Conservation (phyloP, 2,888 invertebrate species). For the Melanostoma mellinum region DNA sequence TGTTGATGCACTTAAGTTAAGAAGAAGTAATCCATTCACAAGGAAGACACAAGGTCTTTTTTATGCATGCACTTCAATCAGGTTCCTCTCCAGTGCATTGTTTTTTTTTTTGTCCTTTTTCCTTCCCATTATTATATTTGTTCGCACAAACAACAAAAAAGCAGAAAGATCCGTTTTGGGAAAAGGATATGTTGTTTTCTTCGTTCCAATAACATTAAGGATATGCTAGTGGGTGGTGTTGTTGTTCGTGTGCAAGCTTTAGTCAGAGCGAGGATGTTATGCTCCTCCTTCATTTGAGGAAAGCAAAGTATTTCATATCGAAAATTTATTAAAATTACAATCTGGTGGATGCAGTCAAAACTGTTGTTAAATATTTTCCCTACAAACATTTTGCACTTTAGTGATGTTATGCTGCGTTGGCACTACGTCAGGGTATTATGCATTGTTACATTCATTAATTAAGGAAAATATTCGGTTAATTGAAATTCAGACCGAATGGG, state of each 20-base stretch:
- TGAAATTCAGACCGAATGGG: slow-evolving; percentile 38
- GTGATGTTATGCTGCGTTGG: slow-evolving; percentile 10
- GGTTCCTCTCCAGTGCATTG: slow-evolving; percentile 12
- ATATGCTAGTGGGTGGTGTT: not conserved
- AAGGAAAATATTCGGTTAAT: slow-evolving; percentile 65
- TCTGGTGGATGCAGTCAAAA: slow-evolving; percentile 31
- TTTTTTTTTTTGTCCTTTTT: slow-evolving; percentile 22
- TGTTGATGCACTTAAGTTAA: slow-evolving; percentile 38
- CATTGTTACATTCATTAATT: slow-evolving; percentile 48
- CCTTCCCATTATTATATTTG: not conserved
- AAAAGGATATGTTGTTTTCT: slow-evolving; percentile 23
- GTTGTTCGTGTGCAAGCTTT: too few species aligned
- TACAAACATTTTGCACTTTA: slow-evolving; percentile 14
- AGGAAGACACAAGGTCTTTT: slow-evolving; percentile 16
- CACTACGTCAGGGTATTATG: slow-evolving; percentile 8
- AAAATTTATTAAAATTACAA: slow-evolving; percentile 64
- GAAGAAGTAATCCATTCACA: slow-evolving; percentile 40
- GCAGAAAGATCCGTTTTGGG: slow-evolving; percentile 1
- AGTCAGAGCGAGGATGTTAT: too few species aligned
- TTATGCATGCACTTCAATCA: slow-evolving; percentile 12
- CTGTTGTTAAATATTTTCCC: slow-evolving; percentile 16
- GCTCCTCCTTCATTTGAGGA: not conserved
- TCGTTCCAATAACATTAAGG: slow-evolving; percentile 38
- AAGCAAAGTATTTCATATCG: slow-evolving; percentile 31
- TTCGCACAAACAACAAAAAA: not conserved